Evolutionary conservation across 2,113 vertebrate species (phyloP).

Genomic region (Mirza zaza): DNA sequence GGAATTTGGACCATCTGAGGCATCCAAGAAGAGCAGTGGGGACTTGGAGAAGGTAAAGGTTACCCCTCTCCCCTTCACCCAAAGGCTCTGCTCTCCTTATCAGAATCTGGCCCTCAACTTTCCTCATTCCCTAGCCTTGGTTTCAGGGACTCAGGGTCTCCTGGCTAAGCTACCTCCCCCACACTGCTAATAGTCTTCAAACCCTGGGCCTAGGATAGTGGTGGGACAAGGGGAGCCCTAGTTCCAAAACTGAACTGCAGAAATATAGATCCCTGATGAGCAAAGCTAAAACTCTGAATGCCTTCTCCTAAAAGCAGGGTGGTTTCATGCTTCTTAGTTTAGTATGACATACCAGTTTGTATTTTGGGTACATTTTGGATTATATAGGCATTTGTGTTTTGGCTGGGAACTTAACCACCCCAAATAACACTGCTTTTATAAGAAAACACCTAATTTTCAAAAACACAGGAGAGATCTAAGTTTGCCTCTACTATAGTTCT

Average conservation of each 20-base stretch:
- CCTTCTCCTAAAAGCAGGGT: not conserved
- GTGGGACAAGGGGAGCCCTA: not conserved
- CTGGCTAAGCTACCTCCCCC: not conserved
- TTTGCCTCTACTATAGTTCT: constrained; percentile 18
- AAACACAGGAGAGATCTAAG: constrained; percentile 16
- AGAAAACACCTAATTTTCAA: constrained; percentile 19
- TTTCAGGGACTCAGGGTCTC: not conserved
- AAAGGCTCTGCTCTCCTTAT: too few species aligned
- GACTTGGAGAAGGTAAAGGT: too few species aligned
- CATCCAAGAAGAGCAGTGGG: too few species aligned
- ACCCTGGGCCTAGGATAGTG: not conserved
- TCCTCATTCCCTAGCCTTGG: too few species aligned
- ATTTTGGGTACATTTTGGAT: not conserved
- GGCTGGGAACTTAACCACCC: not conserved
- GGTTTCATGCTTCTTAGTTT: not conserved
- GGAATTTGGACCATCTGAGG: too few species aligned
- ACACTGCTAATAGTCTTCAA: not conserved
- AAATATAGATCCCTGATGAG: not conserved
- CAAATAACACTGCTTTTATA: not conserved
- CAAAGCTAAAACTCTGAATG: not conserved
- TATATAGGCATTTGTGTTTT: not conserved
- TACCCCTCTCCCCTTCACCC: too few species aligned
- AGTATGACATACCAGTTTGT: not conserved
- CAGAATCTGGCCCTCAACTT: too few species aligned
- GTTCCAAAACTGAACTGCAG: not conserved